phyloP scores from a whole-genome alignment of 2,797 vertebrate species.

The Echiichthys vipera region DNA sequence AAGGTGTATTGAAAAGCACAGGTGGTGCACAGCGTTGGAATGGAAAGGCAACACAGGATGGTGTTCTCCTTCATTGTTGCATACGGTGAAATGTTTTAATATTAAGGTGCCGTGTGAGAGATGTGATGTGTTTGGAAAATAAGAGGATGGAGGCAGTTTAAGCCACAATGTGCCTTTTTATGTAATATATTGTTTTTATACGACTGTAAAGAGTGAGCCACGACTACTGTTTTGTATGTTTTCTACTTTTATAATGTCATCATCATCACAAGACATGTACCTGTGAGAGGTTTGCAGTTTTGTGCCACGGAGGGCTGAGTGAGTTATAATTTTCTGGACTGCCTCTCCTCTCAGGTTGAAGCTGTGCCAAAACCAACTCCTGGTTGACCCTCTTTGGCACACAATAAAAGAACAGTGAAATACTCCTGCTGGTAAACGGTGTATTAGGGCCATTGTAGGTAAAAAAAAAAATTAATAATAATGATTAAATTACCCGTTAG shows the following conservation, averaged over 20 bases:
- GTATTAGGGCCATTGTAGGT: too few species aligned
- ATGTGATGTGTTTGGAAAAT: conserved; percentile 40
- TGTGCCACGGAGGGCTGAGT: background rate
- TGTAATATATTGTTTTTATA: conserved; percentile 12
- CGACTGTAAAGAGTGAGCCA: conserved; percentile 59
- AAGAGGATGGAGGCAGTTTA: conserved; percentile 16
- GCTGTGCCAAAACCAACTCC: conserved; percentile 12
- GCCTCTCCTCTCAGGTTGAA: conserved; percentile 10
- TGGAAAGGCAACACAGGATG: conserved; percentile 6
- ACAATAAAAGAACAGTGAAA: conserved; percentile 1
- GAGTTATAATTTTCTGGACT: background rate
- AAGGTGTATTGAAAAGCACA: conserved; percentile 27
- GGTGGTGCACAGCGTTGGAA: background rate
- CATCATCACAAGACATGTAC: background rate
- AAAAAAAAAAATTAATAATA: too few species aligned
- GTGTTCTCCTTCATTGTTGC: background rate
- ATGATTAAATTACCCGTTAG: too few species aligned
- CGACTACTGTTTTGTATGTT: conserved; percentile 69
- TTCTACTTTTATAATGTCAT: conserved; percentile 39
- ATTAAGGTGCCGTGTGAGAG: conserved; percentile 5
- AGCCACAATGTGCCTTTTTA: conserved; percentile 44
- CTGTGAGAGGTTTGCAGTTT: background rate
- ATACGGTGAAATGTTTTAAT: conserved; percentile 4
- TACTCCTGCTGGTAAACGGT: background rate
- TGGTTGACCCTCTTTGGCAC: conserved; percentile 5